Conservation (phyloP, 2,797 vertebrate genomes). For the Dermochelys coriacea region DNA sequence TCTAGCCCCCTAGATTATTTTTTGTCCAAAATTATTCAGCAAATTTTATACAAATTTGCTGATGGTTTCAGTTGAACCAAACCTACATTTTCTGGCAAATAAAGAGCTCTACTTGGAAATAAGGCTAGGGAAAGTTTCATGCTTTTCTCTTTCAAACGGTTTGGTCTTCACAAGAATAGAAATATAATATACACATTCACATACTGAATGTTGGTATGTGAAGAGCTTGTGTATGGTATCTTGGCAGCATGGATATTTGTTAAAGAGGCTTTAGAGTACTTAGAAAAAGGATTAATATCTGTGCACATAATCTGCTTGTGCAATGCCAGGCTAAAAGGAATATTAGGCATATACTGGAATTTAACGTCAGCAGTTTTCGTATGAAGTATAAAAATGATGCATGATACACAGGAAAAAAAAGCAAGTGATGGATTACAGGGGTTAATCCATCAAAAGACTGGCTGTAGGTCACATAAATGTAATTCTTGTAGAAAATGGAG, state of each 20-base stretch:
- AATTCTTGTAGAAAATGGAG: background rate
- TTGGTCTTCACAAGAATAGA: background rate
- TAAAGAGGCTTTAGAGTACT: conserved; percentile 43
- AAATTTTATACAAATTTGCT: background rate
- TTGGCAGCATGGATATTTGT: conserved; percentile 40
- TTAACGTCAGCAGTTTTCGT: conserved; percentile 37
- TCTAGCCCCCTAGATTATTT: background rate
- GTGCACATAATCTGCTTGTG: background rate
- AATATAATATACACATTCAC: background rate
- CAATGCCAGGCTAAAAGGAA: background rate
- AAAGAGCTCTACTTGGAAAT: background rate
- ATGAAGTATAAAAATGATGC: conserved; percentile 47
- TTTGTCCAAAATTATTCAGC: background rate
- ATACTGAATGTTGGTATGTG: background rate
- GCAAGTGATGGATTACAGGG: conserved; percentile 41
- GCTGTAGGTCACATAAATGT: conserved; percentile 18
- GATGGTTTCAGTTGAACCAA: background rate
- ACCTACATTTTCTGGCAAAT: background rate
- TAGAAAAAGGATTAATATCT: conserved; percentile 45
- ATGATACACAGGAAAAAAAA: conserved; percentile 36
- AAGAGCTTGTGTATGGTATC: conserved; percentile 6
- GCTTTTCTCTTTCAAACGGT: background rate
- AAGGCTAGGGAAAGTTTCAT: conserved; percentile 1
- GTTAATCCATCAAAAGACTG: conserved; percentile 64
- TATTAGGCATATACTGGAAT: conserved; percentile 42